phyloP scores from a whole-genome alignment of 2,797 vertebrate genomes.

The Monodelphis domestica region DNA sequence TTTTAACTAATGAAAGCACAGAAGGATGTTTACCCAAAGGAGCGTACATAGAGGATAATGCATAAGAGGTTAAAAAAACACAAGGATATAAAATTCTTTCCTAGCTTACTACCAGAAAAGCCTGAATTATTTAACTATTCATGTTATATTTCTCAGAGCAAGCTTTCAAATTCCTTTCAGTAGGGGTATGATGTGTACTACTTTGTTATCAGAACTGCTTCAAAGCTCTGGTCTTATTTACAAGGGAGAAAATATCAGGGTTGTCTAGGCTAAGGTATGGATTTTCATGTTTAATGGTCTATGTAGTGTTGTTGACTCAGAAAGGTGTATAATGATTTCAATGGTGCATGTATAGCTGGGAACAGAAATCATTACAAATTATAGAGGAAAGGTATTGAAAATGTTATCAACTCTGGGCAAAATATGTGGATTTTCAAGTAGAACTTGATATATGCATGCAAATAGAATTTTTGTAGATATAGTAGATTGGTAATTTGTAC shows the following conservation, averaged over 20 bases:
- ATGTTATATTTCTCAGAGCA: neutral
- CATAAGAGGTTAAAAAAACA: neutral
- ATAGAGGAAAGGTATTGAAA: slow-evolving; percentile 30
- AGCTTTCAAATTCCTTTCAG: neutral
- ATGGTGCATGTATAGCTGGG: slow-evolving; percentile 60
- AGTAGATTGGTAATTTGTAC: slow-evolving; percentile 48
- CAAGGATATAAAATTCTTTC: neutral
- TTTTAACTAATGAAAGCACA: neutral
- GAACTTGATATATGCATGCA: slow-evolving; percentile 8
- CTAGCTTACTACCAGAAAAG: neutral
- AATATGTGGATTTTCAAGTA: slow-evolving; percentile 43
- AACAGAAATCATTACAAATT: slow-evolving; percentile 64
- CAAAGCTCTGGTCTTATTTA: neutral
- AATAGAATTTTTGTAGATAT: slow-evolving; percentile 47
- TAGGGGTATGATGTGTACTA: neutral
- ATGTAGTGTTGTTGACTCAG: slow-evolving; percentile 61
- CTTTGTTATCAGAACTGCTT: neutral
- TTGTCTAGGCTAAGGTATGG: slow-evolving; percentile 17
- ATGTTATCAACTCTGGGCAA: slow-evolving; percentile 11
- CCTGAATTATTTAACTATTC: neutral
- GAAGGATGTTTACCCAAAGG: neutral
- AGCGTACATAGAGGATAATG: too few relatives aligned
- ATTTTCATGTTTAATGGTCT: slow-evolving; percentile 68
- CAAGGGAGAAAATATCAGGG: neutral
- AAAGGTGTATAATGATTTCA: slow-evolving; percentile 63